Base-by-base conservation (phyloP, 2,797 vertebrate genomes). In the Cossypha niveicapilla region DNA sequence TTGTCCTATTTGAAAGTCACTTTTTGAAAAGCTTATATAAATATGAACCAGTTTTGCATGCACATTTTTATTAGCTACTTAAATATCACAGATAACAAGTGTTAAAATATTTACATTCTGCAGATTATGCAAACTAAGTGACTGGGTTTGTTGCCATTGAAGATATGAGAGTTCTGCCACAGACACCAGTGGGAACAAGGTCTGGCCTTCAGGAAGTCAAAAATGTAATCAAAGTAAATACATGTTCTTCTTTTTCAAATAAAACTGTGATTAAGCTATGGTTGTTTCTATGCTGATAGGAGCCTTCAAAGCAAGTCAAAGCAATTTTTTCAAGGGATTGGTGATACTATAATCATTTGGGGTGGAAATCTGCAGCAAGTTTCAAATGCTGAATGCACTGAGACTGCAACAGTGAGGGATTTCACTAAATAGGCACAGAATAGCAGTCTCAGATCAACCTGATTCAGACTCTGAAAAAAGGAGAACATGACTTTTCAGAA, bases 1-100 rank as follows among this genome's bases (percentile, higher is more conserved):
- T 94, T 95, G 39, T 75, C 50, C 65, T 77, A 58, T 72, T 93
- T 95, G 61, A 92, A 96, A 92, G 78, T 92, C 39, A 58, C 28
- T 63, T 89, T 92, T 95, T 94, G 67, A 74, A 44, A 34, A 72
- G 39, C 65, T 87, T 83, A 68, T 85, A 92, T 84, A 93, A 96
- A 87, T 87, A 93, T 51, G 24, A 92, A 44, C 18, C 32, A 86
- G 63, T 75, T 95, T 86, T 83, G 47, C 57, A 87, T 80, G 65
- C 61, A 95, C 68, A 80, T 93, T 94, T 96, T 96, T 91, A 96
- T 94, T 93, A 91, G 77, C 90, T 93, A 68, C n/a, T 95, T 94
- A 93, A 89, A 91, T 80, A 92, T 85, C 72, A 74, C 35, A 66
- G 90, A 87, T 93, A 92, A 77, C 32, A 77, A 95, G 66, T 74